Conservation (phyloP, 2,113 vertebrate species). For the Cyphomyrus plagiostoma region DNA sequence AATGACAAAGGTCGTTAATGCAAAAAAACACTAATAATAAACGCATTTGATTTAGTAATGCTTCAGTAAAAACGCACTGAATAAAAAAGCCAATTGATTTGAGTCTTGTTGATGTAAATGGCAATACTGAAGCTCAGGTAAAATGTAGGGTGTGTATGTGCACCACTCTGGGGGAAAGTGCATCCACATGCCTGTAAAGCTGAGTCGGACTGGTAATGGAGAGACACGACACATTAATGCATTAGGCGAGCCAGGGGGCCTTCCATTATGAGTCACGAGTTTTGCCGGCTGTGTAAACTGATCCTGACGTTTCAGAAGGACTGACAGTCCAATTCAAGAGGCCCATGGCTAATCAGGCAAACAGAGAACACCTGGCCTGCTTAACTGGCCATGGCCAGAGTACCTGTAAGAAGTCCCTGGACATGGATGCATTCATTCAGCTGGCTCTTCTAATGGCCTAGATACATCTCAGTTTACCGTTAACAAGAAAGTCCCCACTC, state of each 20-base stretch:
- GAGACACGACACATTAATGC: not conserved
- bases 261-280: not conserved
- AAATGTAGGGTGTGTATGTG: not conserved
- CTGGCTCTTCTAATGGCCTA: not conserved
- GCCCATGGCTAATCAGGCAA: not conserved
- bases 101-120: not conserved
- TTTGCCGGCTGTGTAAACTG: slow-evolving; percentile 3
- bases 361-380: slow-evolving; percentile 8
- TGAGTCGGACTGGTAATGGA: not conserved
- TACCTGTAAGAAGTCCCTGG: not conserved
- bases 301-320: not conserved
- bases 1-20: no score
- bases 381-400: not conserved
- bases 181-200: not conserved
- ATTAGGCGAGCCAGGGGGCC: not conserved
- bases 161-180: not conserved
- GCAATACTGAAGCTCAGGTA: not conserved
- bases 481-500: not conserved
- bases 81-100: not conserved
- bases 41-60: no score
- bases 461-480: not conserved
- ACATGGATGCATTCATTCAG: not conserved
- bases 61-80: not conserved
- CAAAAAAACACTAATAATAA: no score
- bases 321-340: not conserved